These are phyloP conservation scores for Ectropis grisescens DNA, from an alignment of 1,140 invertebrate species.

Conservation along the genomic window DNA sequence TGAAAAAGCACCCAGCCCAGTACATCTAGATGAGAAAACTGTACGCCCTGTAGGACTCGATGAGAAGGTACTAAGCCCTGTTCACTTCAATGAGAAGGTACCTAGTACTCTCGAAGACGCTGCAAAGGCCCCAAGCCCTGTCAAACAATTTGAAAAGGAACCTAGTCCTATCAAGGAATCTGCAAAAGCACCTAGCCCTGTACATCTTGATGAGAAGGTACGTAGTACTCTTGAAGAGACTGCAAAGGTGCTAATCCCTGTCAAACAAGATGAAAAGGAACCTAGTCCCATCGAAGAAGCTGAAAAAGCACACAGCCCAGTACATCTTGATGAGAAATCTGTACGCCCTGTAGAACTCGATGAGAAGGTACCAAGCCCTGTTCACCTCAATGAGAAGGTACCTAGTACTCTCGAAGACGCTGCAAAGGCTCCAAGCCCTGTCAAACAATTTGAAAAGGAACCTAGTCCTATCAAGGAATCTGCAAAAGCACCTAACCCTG, in stretches of 20 bases:
- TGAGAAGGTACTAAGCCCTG: too few species aligned
- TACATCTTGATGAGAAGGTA: background rate
- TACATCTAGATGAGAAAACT: too few species aligned
- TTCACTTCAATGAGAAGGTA: too few species aligned
- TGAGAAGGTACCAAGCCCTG: constrained; percentile 2
- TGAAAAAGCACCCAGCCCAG: too few species aligned
- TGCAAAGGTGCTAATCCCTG: background rate
- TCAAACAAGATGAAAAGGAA: background rate
- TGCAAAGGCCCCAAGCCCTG: background rate
- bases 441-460: constrained; percentile 1
- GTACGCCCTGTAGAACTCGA: background rate
- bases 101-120: background rate
- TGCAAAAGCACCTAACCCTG: constrained; percentile 1
- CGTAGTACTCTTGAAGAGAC: background rate
- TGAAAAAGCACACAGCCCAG: background rate
- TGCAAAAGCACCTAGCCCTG: constrained; percentile 2
- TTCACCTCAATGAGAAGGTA: background rate
- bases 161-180: too few species aligned
- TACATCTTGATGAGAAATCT: background rate
- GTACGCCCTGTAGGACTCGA: constrained; percentile 3
- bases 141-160: too few species aligned
- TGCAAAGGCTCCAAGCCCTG: background rate
- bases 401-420: background rate
- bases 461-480: constrained; percentile 1
- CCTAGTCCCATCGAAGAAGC: background rate